Evolutionary conservation across 2,888 invertebrate genomes (phyloP), one percentile per base, ranked within the genome.

Genomic region (Ctenicera cuprea): DNA sequence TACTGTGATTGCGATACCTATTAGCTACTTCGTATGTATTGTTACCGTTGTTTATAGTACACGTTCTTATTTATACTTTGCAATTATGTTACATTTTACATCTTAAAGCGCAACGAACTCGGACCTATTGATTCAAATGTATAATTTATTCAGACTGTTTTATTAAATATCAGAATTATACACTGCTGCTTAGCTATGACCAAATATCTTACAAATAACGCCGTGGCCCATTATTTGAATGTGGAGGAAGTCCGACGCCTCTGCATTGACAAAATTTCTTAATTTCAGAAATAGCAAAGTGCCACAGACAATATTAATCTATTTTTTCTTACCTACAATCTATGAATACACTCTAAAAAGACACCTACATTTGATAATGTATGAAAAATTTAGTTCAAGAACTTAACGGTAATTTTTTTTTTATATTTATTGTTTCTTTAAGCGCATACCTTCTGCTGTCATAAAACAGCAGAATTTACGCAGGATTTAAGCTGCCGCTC

Each of bases 1-100:
- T 66, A 50, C 41, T 71, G 59, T 61, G 71, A 72, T 72, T 72
- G 66, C 71, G 61, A 33, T 64, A 71, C 57, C 52, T 71, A 71
- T 71, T 71, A 63, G 37, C 62, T 54, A 37, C 57, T 48, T 12
- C n/a, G 38, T 63, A 41, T 12, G 66, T 43, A 66, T 66, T 66
- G 66, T 66, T 64, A 26, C 37, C 50, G 14, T 41, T 64, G n/a
- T 66, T 66, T 66, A 66, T 52, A 16, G 66, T 38, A n/a, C 37
- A 66, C 52, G 66, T 38, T 66, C 43, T 54, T 12, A 38, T 38
- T 52, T 61, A 16, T 41, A 41, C 38, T 61, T 59, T 41, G 61
- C 61, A 41, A 41, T 57, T 57, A 57, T 57, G 57, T 30, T 30
- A 30, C 52, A 30, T 22, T 52, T 52, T 57, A 57, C 57, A 33